Evolutionary conservation across 1,140 invertebrate genomes (phyloP).

Genomic region (Sarcophaga peregrina): DNA sequence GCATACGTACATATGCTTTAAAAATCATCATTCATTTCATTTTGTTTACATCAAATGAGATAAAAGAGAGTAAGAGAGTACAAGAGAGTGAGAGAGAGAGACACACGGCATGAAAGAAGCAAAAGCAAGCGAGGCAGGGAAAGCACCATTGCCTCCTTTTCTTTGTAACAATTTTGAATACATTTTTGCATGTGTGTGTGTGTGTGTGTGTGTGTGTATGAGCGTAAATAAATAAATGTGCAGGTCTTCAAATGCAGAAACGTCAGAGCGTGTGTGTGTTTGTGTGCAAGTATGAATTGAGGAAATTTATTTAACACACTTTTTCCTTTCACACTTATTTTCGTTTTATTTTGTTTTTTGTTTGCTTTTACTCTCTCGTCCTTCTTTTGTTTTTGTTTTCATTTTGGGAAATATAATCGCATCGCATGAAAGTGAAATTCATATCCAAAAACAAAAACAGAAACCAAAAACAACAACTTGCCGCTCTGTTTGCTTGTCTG

Average conservation of each 20-base stretch:
- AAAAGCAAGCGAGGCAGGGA: too few species aligned
- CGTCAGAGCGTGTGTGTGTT: neutral
- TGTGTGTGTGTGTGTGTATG: too few species aligned
- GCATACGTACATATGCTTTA: too few species aligned
- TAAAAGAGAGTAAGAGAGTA: too few species aligned
- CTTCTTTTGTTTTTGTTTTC: neutral
- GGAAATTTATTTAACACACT: slow-evolving; percentile 11
- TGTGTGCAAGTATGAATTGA: slow-evolving; percentile 5
- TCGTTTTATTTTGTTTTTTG: too few species aligned
- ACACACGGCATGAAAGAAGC: too few species aligned
- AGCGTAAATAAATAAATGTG: too few species aligned
- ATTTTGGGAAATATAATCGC: neutral
- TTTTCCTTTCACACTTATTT: neutral
- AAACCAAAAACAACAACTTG: neutral
- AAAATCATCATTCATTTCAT: too few species aligned
- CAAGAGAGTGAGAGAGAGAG: too few species aligned
- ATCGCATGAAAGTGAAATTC: neutral
- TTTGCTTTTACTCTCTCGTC: too few species aligned
- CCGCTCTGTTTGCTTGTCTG: neutral
- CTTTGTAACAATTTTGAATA: neutral
- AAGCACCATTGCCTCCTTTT: neutral
- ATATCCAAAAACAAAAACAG: neutral
- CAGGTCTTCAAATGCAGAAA: neutral
- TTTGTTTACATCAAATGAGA: too few species aligned
- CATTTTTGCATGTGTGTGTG: too few species aligned